These are phyloP conservation scores for Drosophila rufa DNA, from an alignment of 1,140 invertebrate species.

Conservation along the genomic window DNA sequence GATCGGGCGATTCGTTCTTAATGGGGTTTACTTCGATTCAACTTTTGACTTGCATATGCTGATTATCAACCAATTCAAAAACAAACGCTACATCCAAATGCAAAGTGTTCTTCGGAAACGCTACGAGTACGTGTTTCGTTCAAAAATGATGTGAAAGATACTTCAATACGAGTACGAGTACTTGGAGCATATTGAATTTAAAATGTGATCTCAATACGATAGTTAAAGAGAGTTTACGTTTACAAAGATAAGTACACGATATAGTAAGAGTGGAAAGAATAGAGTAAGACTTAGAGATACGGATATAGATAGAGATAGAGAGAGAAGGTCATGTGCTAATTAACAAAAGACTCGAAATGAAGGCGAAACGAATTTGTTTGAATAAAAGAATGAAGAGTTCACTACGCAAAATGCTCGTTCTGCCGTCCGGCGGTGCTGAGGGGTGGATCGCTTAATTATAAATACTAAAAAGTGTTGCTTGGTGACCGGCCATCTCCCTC, in stretches of 20 bases:
- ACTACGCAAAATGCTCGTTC: constrained; percentile 51
- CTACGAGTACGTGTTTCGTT: constrained; percentile 79
- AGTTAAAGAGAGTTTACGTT: constrained; percentile 60
- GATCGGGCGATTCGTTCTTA: constrained; percentile 30
- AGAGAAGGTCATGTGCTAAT: constrained; percentile 66
- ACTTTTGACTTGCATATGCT: constrained; percentile 62
- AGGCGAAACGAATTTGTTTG: constrained; percentile 42
- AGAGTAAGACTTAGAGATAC: constrained; percentile 41
- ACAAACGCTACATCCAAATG: constrained; percentile 82
- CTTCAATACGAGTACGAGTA: constrained; percentile 65
- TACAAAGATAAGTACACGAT: constrained; percentile 44
- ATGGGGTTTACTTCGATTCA: constrained; percentile 54
- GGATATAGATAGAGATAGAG: constrained; percentile 40
- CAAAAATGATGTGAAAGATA: constrained; percentile 64
- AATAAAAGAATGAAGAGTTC: constrained; percentile 41
- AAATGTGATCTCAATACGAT: constrained; percentile 61
- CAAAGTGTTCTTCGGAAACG: constrained; percentile 77
- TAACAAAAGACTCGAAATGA: constrained; percentile 62
- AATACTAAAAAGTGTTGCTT: constrained; percentile 10
- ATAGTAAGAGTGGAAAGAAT: constrained; percentile 31
- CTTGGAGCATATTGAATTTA: constrained; percentile 52
- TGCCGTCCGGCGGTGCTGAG: constrained; percentile 24
- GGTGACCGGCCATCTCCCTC: constrained; percentile 18
- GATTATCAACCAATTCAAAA: constrained; percentile 74
- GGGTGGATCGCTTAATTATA: constrained; percentile 11